A percentile compares a stretch with the other conserved stretches of the same genome.
These are phyloP conservation scores for Elaphurus davidianus DNA, from an alignment of 2,113 vertebrate genomes.

Conservation along the genomic window DNA sequence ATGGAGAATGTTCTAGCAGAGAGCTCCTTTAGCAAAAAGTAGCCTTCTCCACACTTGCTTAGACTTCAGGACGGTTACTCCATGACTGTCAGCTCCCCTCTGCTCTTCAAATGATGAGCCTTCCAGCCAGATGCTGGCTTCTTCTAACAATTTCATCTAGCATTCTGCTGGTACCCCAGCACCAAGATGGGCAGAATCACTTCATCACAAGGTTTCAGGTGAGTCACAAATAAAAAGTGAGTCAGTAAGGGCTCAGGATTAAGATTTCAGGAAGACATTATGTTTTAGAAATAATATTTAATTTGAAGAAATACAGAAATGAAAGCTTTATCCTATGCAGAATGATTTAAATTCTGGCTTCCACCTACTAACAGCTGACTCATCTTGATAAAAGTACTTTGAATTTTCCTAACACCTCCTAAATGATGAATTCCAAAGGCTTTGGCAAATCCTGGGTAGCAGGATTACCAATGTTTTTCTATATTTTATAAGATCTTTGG, in stretches of 20 bases:
- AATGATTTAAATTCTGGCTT: conserved; percentile 38
- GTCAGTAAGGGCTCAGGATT: background rate
- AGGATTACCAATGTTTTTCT: background rate
- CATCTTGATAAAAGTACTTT: background rate
- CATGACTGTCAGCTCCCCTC: background rate
- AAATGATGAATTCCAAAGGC: background rate
- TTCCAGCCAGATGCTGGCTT: background rate
- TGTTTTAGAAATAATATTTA: conserved; percentile 35
- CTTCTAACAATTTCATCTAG: background rate
- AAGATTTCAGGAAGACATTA: conserved; percentile 3
- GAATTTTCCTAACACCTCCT: background rate
- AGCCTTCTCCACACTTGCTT: background rate
- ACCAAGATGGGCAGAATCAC: background rate
- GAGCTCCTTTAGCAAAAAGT: background rate
- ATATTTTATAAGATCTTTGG: background rate
- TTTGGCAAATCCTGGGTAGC: background rate
- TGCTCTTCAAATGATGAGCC: background rate
- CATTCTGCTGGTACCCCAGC: background rate
- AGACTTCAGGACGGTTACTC: background rate
- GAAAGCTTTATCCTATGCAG: background rate
- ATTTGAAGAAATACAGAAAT: background rate
- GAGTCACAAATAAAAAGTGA: background rate
- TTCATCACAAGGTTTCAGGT: background rate
- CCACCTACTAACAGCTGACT: conserved; percentile 38
- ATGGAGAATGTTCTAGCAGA: background rate